Base-by-base conservation (phyloP, 2,797 vertebrate species). In the Pelodytes ibericus region DNA sequence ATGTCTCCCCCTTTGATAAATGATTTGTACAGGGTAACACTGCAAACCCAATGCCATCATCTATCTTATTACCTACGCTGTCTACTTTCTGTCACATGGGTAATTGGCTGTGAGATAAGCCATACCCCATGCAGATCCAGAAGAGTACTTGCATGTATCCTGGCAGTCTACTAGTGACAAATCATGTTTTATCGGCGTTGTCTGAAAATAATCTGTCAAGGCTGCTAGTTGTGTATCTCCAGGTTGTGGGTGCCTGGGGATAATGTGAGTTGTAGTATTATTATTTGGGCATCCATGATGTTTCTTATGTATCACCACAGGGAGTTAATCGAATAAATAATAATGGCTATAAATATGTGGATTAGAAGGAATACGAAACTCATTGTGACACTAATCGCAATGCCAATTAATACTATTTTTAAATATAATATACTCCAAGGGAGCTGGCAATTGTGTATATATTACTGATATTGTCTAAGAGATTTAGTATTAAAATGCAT, bases 21-120 rank as follows among this genome's bases (percentile, higher is more conserved):
- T 63, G 64, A 69, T 31, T 66, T 39, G 26, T 62, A 72, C 47
- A 39, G 62, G 44, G 41, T 78, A 25, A 73, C 72, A 78, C 68
- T 51, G 56, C 53, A 71, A 72, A 73, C 76, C 65, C 41, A 49
- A 61, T 57, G 70, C 33, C 56, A 30, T 41, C 63, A 61, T 78
- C 76, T 68, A 68, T 72, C 70, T 72, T 78, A 68, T 68, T 73
- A 72, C 70, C 62, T 60, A 39, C 26, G 49, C 31, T 44, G 59
- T 57, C 61, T 77, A 67, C 63, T 68, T 66, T 73, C 39, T 78
- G 76, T 78, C 76, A 56, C 26, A 57, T 4, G 63, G 70, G 63
- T 78, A 78, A 78, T 78, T 72, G 62, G 57, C 47, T 74, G 3
- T 26, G 64, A 57, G 61, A 69, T 68, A 47, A 57, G 47, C 33